These are phyloP conservation scores for Scophthalmus maximus DNA, from an alignment of 2,113 vertebrate species.

Conservation along the genomic window DNA sequence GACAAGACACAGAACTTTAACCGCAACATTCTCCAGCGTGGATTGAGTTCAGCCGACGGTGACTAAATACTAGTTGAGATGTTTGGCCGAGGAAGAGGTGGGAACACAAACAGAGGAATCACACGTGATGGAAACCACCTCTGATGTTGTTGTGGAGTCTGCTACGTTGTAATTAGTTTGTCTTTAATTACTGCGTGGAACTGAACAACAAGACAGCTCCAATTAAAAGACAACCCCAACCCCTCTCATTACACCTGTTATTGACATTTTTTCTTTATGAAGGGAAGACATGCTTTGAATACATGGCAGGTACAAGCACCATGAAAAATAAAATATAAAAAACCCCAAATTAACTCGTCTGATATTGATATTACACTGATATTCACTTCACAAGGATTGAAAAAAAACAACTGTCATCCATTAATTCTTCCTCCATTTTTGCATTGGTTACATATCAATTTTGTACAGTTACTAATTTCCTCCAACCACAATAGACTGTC, in stretches of 20 bases:
- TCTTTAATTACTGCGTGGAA: background rate
- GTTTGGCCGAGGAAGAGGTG: background rate
- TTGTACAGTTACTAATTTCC: too few species aligned
- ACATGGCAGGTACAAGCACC: background rate
- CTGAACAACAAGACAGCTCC: background rate
- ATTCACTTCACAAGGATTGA: too few species aligned
- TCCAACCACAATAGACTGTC: too few species aligned
- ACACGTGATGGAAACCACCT: background rate
- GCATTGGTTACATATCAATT: too few species aligned
- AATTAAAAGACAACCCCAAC: background rate
- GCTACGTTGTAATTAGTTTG: background rate
- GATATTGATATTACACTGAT: too few species aligned
- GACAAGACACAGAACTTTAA: slow-evolving; percentile 24
- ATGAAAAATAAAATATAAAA: background rate
- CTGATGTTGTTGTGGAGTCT: background rate
- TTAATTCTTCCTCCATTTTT: too few species aligned
- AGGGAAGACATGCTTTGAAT: background rate
- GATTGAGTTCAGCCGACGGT: background rate
- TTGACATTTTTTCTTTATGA: background rate
- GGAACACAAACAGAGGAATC: background rate
- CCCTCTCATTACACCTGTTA: background rate
- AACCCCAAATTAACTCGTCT: background rate
- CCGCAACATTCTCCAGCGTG: background rate
- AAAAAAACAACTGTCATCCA: too few species aligned
- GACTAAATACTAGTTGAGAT: background rate